Percentiles rank a stretch among this genome's conserved stretches.
Conservation (phyloP, 2,888 invertebrate species). For the Malthinus seriepunctatus region DNA sequence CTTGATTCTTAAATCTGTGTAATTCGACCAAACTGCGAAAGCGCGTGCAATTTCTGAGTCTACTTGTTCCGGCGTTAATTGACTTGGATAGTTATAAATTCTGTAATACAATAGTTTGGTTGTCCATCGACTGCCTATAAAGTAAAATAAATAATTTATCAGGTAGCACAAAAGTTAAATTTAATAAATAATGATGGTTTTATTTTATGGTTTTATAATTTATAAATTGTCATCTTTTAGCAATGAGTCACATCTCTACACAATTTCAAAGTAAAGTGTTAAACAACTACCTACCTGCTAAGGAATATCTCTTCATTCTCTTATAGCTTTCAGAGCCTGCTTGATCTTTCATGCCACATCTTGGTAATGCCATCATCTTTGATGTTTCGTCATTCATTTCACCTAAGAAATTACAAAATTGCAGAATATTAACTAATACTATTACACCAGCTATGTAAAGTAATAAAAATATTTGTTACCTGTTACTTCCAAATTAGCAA, state of each 20-base stretch:
- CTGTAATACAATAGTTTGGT: constrained; percentile 87
- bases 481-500: constrained; percentile 86
- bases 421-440: no score
- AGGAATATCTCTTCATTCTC: constrained; percentile 85
- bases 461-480: constrained; percentile 66
- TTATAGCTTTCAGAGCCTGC: constrained; percentile 79
- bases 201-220: no score
- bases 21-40: constrained; percentile 85
- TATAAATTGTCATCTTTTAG: no score
- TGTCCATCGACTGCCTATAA: constrained; percentile 87
- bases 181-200: no score
- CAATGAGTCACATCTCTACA: no score
- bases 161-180: no score
- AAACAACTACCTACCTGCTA: constrained; percentile 76
- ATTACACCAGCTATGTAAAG: no score
- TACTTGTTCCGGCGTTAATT: constrained; percentile 69
- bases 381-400: constrained; percentile 80
- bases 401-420: no score
- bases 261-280: no score
- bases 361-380: no score
- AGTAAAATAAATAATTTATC: no score
- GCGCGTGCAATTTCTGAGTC: constrained; percentile 82
- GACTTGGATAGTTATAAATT: constrained; percentile 85
- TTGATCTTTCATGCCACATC: constrained; percentile 91
- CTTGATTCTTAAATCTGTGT: constrained; percentile 81